Conservation (phyloP, 2,888 invertebrate species). For the Electrophaes corylata region DNA sequence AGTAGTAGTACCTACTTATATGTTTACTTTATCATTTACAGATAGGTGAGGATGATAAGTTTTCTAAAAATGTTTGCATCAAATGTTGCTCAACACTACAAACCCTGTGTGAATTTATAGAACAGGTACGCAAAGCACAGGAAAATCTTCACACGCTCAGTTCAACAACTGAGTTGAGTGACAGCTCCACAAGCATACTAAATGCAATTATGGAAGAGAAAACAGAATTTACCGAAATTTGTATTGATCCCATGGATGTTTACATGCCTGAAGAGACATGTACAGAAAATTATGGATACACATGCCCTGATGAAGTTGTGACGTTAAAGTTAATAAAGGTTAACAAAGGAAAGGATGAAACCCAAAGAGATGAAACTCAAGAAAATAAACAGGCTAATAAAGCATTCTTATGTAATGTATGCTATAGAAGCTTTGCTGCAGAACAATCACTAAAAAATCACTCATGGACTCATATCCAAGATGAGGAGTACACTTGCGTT, state of each 20-base stretch:
- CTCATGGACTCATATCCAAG: slow-evolving; percentile 80
- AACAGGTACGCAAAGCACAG: slow-evolving; percentile 86
- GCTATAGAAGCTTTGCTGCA: slow-evolving; percentile 81
- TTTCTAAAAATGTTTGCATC: slow-evolving; percentile 88
- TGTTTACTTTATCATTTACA: slow-evolving; percentile 47
- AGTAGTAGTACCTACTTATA: neutral
- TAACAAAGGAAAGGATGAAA: neutral
- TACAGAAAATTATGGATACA: slow-evolving; percentile 2
- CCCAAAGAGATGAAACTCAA: neutral
- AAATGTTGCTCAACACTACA: slow-evolving; percentile 87
- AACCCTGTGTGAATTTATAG: slow-evolving; percentile 87
- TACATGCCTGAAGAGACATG: slow-evolving; percentile 4
- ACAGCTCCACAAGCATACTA: slow-evolving; percentile 1
- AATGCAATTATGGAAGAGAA: slow-evolving; percentile 33
- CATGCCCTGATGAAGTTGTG: slow-evolving; percentile 53
- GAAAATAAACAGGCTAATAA: slow-evolving; percentile 34
- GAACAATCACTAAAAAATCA: slow-evolving; percentile 86
- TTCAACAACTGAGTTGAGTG: neutral
- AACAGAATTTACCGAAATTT: slow-evolving; percentile 43
- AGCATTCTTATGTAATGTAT: slow-evolving; percentile 82
- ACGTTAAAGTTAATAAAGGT: slow-evolving; percentile 72
- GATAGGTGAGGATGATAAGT: slow-evolving; percentile 87
- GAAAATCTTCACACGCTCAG: slow-evolving; percentile 68
- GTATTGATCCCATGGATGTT: slow-evolving; percentile 18
- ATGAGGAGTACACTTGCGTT: slow-evolving; percentile 39